phyloP scores from a whole-genome alignment of 2,113 vertebrate genomes.

The Circaetus gallicus region DNA sequence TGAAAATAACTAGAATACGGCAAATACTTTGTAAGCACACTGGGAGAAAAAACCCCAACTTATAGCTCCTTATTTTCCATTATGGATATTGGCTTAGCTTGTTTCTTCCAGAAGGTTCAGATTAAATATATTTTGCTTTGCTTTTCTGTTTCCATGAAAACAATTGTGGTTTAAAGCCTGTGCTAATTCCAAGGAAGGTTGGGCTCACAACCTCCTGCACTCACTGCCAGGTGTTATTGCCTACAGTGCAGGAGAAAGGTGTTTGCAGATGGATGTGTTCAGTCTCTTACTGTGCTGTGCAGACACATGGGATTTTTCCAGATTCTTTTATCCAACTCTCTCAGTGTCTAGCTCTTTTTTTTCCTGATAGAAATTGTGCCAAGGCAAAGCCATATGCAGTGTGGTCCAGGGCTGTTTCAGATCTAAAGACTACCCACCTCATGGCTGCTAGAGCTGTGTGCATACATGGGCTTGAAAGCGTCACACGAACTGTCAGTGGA shows the following conservation, averaged over 20 bases:
- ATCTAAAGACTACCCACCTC: neutral
- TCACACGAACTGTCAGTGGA: neutral
- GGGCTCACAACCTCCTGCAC: neutral
- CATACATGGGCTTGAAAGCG: neutral
- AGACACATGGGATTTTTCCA: neutral
- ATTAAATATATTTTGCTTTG: neutral
- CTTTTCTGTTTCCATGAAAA: neutral
- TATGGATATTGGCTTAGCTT: neutral
- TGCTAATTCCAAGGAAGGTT: neutral
- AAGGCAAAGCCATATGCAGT: neutral
- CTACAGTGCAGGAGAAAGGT: neutral
- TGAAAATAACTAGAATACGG: constrained; percentile 33
- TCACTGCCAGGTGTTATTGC: neutral
- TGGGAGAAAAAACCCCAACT: neutral
- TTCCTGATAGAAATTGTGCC: neutral
- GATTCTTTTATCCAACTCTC: neutral
- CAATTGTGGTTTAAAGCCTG: neutral
- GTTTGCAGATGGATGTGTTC: neutral
- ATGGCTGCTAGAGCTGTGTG: neutral
- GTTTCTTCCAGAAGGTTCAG: neutral
- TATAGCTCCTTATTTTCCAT: constrained; percentile 16
- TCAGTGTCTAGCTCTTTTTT: neutral
- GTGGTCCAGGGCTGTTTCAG: neutral
- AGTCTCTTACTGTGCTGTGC: neutral
- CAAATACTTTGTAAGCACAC: constrained; percentile 48